Evolutionary conservation across 2,888 invertebrate genomes (phyloP), one percentile per base, ranked within the genome.

Genomic region (Bursaphelenchus okinawaensis): DNA sequence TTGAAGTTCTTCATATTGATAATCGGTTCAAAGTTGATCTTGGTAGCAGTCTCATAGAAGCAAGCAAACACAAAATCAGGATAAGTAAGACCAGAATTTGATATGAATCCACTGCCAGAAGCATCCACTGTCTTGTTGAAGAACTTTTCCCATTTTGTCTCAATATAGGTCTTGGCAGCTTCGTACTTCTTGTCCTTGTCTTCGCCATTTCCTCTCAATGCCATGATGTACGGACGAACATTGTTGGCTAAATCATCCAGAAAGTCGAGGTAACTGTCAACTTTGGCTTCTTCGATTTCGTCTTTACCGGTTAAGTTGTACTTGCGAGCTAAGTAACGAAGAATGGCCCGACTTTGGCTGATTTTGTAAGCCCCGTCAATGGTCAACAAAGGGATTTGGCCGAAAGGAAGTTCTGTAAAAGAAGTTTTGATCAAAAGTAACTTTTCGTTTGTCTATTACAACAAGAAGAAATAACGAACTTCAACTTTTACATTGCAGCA

Each of bases 371-470:
- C n/a, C n/a, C 40, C 40, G n/a, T 40, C 40, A 40, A 40, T n/a
- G 1, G 40, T 40, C 40, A 40, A n/a, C 12, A 40, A 12, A 3
- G 40, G 40, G 6, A 4, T 4, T 40, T 40, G 40, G 3, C 40
- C 40, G 40, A 4, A 40, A 16, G 40, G 40, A 20, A 27, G 55
- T 4, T 52, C 62, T 61, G 24, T 20, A 61, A 61, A 2, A 54
- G n/a, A n/a, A n/a, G n/a, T n/a, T n/a, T n/a, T n/a, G n/a, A n/a
- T n/a, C n/a, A n/a, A n/a, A n/a, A n/a, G n/a, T n/a, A n/a, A n/a
- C n/a, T n/a, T n/a, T n/a, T n/a, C n/a, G n/a, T n/a, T n/a, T n/a
- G n/a, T n/a, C n/a, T n/a, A n/a, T n/a, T n/a, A n/a, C n/a, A n/a
- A n/a, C n/a, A n/a, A n/a, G n/a, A n/a, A n/a, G n/a, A n/a, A n/a